Evolutionary conservation across 23 tunicate genomes (phyloP).

Genomic region (Clavelina lepadiformis): DNA sequence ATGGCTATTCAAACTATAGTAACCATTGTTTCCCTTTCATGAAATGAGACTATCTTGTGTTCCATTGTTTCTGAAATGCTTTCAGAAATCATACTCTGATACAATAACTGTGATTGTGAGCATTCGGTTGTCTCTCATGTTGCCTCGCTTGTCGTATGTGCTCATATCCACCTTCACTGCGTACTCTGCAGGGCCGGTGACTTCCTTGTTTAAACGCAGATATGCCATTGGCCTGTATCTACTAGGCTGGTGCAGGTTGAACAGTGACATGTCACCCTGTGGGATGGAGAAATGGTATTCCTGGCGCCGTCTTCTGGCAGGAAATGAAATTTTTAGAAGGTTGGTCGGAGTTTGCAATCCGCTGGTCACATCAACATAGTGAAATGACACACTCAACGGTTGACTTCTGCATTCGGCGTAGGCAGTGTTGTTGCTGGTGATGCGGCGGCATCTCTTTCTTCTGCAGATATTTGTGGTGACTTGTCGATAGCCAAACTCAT

Average conservation of each 20-base stretch:
- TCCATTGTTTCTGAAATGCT: background rate
- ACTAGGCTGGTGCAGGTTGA: constrained; percentile 56
- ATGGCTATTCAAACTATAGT: too few relatives aligned
- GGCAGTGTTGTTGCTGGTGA: constrained; percentile 9
- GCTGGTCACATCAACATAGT: constrained; percentile 70
- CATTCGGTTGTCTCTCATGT: constrained; percentile 92
- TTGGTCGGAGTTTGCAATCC: constrained; percentile 31
- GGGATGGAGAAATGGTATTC: constrained; percentile 63
- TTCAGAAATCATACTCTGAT: constrained; percentile 61
- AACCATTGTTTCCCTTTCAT: too few relatives aligned
- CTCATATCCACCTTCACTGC: constrained; percentile 78
- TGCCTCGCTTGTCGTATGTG: constrained; percentile 64
- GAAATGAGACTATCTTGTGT: too few relatives aligned
- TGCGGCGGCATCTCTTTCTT: constrained; percentile 41
- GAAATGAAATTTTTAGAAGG: constrained; percentile 42
- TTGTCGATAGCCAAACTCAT: constrained; percentile 89
- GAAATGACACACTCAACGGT: constrained; percentile 65
- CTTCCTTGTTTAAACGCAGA: constrained; percentile 23
- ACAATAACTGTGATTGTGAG: constrained; percentile 67
- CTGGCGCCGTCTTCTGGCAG: constrained; percentile 71
- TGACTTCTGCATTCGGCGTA: constrained; percentile 50
- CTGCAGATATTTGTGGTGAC: constrained; percentile 88
- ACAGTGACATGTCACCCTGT: constrained; percentile 48
- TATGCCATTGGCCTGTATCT: constrained; percentile 64
- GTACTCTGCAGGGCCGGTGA: constrained; percentile 66